phyloP scores from a whole-genome alignment of 2,888 invertebrate genomes.

The Lomographa bimaculata region DNA sequence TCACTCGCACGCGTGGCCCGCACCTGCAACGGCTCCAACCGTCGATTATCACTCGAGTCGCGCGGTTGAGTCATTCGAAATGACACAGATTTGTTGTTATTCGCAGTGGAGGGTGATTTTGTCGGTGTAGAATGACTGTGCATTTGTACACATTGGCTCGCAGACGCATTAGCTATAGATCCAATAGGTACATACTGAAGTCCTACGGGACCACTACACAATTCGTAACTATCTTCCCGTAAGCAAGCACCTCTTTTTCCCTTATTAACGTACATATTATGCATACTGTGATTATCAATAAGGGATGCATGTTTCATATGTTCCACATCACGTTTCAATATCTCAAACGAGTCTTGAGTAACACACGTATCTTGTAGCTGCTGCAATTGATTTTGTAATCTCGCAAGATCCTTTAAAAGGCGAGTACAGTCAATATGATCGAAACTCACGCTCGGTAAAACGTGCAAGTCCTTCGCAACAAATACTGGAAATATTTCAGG shows the following conservation, averaged over 20 bases:
- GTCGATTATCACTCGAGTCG: no score
- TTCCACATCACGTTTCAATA: neutral
- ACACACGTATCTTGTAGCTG: neutral
- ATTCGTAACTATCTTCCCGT: neutral
- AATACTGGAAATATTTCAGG: neutral
- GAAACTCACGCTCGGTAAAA: neutral
- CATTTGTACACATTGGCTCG: neutral
- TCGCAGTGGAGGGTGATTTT: neutral
- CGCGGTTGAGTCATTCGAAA: no score
- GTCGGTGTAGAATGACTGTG: slow-evolving; percentile 1
- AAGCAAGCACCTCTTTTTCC: neutral
- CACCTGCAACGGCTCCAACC: no score
- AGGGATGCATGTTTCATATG: neutral
- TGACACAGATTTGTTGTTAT: no score
- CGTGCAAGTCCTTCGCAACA: slow-evolving; percentile 1
- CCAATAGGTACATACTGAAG: slow-evolving; percentile 4
- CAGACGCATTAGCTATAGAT: neutral
- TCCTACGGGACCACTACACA: neutral
- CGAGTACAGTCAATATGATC: slow-evolving; percentile 1
- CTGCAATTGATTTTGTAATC: neutral
- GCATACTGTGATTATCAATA: neutral
- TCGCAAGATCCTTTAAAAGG: neutral
- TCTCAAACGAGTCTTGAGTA: neutral
- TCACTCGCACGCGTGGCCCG: no score
- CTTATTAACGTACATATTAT: neutral